A percentile compares a stretch with the other conserved stretches of the same genome.
These are phyloP conservation scores for Gallinago undulata DNA, from an alignment of 2,113 vertebrate species.

Conservation along the genomic window DNA sequence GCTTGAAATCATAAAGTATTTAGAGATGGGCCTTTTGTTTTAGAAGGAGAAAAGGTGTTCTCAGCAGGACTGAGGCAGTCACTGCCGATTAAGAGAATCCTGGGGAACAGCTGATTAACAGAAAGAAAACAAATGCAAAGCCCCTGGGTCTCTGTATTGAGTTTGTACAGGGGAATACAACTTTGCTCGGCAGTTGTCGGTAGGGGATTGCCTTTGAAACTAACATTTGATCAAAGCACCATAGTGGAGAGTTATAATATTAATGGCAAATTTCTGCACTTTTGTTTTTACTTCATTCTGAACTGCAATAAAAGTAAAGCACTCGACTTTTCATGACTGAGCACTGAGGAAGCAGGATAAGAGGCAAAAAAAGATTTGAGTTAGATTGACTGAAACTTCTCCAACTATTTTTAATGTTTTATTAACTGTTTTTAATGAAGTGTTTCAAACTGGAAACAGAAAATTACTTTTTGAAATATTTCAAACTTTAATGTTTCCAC, in stretches of 20 bases:
- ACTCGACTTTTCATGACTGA: not conserved
- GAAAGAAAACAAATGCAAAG: not conserved
- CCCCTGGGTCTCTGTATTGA: not conserved
- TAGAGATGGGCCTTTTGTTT: not conserved
- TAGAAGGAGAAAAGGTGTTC: not conserved
- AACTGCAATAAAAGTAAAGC: not conserved
- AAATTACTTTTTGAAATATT: not conserved
- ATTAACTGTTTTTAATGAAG: not conserved
- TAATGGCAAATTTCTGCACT: not conserved
- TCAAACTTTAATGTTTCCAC: not conserved
- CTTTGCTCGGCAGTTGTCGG: not conserved
- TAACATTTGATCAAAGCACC: not conserved
- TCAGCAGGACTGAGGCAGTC: not conserved
- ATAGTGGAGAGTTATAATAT: not conserved
- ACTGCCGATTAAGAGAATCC: not conserved
- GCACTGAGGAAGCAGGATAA: not conserved
- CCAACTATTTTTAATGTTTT: not conserved
- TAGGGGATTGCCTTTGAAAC: not conserved
- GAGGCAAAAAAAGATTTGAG: not conserved
- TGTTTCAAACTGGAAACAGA: not conserved
- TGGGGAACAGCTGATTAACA: not conserved
- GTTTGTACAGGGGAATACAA: not conserved
- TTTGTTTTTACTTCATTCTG: constrained; percentile 5
- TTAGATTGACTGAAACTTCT: not conserved
- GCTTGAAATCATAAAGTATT: not conserved